Evolutionary conservation across 1,140 invertebrate species (phyloP).

Genomic region (Drosophila ficusphila): DNA sequence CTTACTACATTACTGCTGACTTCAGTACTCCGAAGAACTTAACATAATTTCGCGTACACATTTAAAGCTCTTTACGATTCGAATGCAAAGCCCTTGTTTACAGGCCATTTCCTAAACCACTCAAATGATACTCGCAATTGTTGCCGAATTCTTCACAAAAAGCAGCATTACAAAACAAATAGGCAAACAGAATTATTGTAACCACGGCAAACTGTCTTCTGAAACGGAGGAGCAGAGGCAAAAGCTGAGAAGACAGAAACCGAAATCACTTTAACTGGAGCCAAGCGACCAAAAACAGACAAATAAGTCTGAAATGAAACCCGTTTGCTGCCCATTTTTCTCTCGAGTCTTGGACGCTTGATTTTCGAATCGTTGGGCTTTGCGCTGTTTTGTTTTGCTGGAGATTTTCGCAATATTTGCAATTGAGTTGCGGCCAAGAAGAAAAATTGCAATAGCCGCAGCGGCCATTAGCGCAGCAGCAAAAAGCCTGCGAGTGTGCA

Average conservation of each 20-base stretch:
- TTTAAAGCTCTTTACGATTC: not conserved
- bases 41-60: not conserved
- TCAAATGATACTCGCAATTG: conserved; percentile 13
- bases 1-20: not conserved
- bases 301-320: conserved; percentile 49
- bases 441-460: conserved; percentile 68
- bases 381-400: conserved; percentile 63
- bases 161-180: conserved; percentile 37
- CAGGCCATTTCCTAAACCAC: conserved; percentile 12
- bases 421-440: conserved; percentile 56
- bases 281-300: conserved; percentile 12
- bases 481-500: conserved; percentile 48
- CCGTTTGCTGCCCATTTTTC: conserved; percentile 52
- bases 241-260: conserved; percentile 28
- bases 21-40: not conserved
- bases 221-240: conserved; percentile 21
- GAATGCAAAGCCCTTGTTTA: conserved; percentile 2
- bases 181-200: conserved; percentile 47
- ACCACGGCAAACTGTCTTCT: conserved; percentile 29
- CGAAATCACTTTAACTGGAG: conserved; percentile 36
- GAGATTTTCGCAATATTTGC: conserved; percentile 78
- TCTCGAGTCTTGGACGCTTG: conserved; percentile 30
- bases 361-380: conserved; percentile 38
- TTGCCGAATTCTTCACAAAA: conserved; percentile 21
- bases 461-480: conserved; percentile 57